Evolutionary conservation across 2,888 invertebrate species (phyloP), one percentile per base, ranked within the genome.

Genomic region (Bursaphelenchus okinawaensis): DNA sequence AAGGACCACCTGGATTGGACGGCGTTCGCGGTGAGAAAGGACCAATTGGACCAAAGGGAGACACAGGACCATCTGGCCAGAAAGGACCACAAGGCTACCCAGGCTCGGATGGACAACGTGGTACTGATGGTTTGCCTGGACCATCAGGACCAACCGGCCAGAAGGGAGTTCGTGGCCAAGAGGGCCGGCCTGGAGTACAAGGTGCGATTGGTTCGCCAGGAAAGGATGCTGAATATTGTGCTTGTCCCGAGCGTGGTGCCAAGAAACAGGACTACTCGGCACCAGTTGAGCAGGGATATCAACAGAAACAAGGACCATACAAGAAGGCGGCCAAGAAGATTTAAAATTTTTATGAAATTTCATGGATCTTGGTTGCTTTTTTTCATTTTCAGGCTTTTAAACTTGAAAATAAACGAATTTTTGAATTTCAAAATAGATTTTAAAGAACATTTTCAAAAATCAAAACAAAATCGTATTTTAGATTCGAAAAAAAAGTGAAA

Each of bases 91-190:
- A 62, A 31, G 62, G 62, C 20, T 62, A 55, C 40, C 71, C 71
- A 19, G 71, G 71, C 7, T 59, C 73, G 12, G 71, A 71, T 50
- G 71, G 71, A 52, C 72, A 71, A 24, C 73, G 71, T 7, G 71
- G 71, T 19, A 73, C 69, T 52, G 71, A 71, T 50, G 71, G 71
- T 0, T 29, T 60, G 27, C 62, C 59, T 9, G 62, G 50, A n/a
- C 19, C 60, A 2, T 24, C 28, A 1, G 24, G 40, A 40, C 40
- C 40, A 12, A 40, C 40, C 40, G 40, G 40, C 2, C 40, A 40
- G 6, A 40, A 40, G 40, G 40, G 40, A 12, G 40, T n/a, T 6
- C 40, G 40, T n/a, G 40, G 40, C 2, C 40, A 40, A n/a, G 40
- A 40, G 40, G 40, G 40, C 40, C 40, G 40, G 12, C n/a, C 22